Base-by-base conservation (phyloP, 2,797 vertebrate genomes). In the Anabas testudineus region DNA sequence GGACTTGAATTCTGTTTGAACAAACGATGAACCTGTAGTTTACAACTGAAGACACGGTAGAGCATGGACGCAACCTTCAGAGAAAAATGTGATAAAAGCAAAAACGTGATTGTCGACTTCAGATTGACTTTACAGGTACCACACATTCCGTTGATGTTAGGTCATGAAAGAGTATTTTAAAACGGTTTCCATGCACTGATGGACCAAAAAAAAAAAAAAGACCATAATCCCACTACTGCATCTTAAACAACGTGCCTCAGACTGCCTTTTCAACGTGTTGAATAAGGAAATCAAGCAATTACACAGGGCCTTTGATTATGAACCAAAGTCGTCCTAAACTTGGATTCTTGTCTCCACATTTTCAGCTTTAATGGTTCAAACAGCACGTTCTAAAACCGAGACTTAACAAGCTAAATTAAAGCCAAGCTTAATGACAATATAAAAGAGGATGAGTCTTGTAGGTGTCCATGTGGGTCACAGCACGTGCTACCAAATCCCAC, bases 201-300 rank as follows among this genome's bases (percentile, higher is more conserved):
- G n/a, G n/a, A n/a, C n/a, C n/a, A n/a, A n/a, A n/a, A n/a, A n/a
- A 59, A 26, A 5, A 36, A n/a, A 22, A 52, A 30, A 41, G 46
- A 26, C 42, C 45, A 56, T 51, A 74, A 37, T 62, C 41, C 56
- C 47, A 10, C 37, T 14, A 13, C 28, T 47, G 47, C 42, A 30
- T 18, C 21, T 49, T 45, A 16, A n/a, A 13, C 4, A 62, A 37
- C 47, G 12, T 14, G 6, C 48, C 2, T 46, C 48, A 70, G 26
- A 32, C n/a, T 66, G 32, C 5, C 18, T 15, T 10, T 12, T 2
- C 5, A 48, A 6, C 34, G 37, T 52, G 18, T 54, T 39, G 16
- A 22, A 16, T 8, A 1, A 28, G 19, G 26, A 34, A 12, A 7
- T 16, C 15, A 3, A 7, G 5, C 9, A 26, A 10, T 21, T 37